These are phyloP conservation scores for Porites lobata DNA, from an alignment of 92 coral and sea anemone genomes.

Conservation along the genomic window DNA sequence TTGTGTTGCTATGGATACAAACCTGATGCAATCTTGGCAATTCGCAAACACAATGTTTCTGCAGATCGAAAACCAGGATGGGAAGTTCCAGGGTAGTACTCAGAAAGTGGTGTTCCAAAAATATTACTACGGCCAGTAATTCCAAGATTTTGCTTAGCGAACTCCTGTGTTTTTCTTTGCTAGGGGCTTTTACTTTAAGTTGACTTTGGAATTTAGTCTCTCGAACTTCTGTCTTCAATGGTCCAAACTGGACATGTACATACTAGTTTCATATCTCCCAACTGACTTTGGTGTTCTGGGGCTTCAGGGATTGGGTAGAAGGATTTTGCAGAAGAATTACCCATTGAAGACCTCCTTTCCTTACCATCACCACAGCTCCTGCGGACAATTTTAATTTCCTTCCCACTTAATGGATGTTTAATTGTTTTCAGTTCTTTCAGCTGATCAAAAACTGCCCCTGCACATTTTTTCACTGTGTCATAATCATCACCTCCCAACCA, in stretches of 20 bases:
- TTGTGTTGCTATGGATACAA: background rate
- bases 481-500: constrained; percentile 72
- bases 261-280: constrained; percentile 60
- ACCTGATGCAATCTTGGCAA: constrained; percentile 31
- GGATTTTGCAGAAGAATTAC: constrained; percentile 69
- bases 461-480: constrained; percentile 60
- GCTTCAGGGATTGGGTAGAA: constrained; percentile 71
- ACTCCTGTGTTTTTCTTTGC: constrained; percentile 60
- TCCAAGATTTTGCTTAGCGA: constrained; percentile 68
- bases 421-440: constrained; percentile 34
- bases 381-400: constrained; percentile 32
- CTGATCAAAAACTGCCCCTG: constrained; percentile 52
- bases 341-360: constrained; percentile 59
- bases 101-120: constrained; percentile 45
- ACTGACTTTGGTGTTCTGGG: constrained; percentile 51
- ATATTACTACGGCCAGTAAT: constrained; percentile 53
- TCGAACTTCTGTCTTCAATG: constrained; percentile 37
- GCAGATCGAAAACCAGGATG: constrained; percentile 66
- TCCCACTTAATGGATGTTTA: constrained; percentile 27
- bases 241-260: constrained; percentile 64
- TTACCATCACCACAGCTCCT: constrained; percentile 68
- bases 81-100: constrained; percentile 65
- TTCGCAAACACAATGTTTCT: constrained; percentile 56
- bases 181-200: constrained; percentile 46
- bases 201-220: constrained; percentile 5